Evolutionary conservation across 2,888 invertebrate genomes (phyloP).

Genomic region (Agonopterix heracliana): DNA sequence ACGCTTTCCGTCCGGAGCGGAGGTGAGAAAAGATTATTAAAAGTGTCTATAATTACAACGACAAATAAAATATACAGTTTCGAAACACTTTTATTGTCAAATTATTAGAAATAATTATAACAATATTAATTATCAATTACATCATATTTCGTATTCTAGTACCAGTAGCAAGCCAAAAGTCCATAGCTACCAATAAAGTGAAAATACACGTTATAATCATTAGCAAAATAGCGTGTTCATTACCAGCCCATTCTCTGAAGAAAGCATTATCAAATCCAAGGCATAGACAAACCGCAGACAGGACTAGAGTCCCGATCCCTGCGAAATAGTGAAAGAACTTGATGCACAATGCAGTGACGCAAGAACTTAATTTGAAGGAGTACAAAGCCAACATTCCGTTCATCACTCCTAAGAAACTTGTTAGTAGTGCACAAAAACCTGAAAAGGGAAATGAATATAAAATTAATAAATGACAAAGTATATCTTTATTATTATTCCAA

Average conservation of each 20-base stretch:
- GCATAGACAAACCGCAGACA: conserved; percentile 30
- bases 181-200: conserved; percentile 27
- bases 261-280: conserved; percentile 26
- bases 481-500: background rate
- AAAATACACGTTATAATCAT: conserved; percentile 17
- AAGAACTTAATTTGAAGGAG: conserved; percentile 18
- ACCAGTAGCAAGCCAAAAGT: conserved; percentile 25
- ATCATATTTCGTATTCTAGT: conserved; percentile 16
- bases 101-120: too few relatives aligned
- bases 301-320: conserved; percentile 27
- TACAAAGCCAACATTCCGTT: conserved; percentile 28
- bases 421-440: conserved; percentile 32
- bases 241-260: conserved; percentile 28
- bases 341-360: conserved; percentile 15
- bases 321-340: conserved; percentile 29
- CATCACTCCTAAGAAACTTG: conserved; percentile 22
- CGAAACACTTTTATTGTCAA: too few relatives aligned
- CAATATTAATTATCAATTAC: too few relatives aligned
- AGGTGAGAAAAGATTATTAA: too few relatives aligned
- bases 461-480: too few relatives aligned
- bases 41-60: too few relatives aligned
- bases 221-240: conserved; percentile 16
- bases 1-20: too few relatives aligned
- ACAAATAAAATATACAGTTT: too few relatives aligned
- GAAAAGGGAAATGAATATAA: conserved; percentile 16